Evolutionary conservation across 2,888 invertebrate species (phyloP), one percentile per base, ranked within the genome.

Genomic region (Dexiosoma caninum): DNA sequence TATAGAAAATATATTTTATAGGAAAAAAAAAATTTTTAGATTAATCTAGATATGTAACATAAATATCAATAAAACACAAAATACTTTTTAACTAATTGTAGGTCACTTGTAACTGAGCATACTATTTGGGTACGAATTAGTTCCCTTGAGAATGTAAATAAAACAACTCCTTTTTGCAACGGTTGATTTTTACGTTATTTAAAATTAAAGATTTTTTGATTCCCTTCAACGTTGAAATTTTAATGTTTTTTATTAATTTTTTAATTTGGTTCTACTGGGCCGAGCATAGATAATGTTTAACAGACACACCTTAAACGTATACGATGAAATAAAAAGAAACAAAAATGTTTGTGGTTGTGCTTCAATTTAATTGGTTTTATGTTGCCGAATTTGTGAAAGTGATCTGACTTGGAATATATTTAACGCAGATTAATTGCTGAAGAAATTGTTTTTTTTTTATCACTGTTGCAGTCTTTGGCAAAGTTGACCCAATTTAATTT

Each of bases 231-330:
- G 4, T 35, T 44, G 2, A 69, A 60, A 12, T 16, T n/a, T 57
- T 6, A 19, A 40, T 60, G 37, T 40, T 53, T 42, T 49, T 23
- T 35, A 32, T 53, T 69, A 23, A 40, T 49, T 37, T 67, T 75
- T 59, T 75, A 46, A 70, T 64, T 70, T 71, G 2, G 7, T 64
- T 64, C 40, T 30, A 49, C 37, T 57, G 70, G 55, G 70, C 8
- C 57, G 70, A 70, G 77, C 77, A 66, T 59, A 71, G 77, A 71
- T 70, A 71, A 78, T 71, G 64, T 66, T 78, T 42, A 71, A 71
- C 70, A 23, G 57, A 71, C 57, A 64, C 77, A 21, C 77, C 77
- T 37, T 1, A 64, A 40, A 66, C 59, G n/a, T 78, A 16, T 35
- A 51, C 37, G 32, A n/a, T 40, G 59, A 27, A n/a, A 6, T 6